Evolutionary conservation across 2,797 vertebrate species (phyloP).

Genomic region (Sphenopsis melanotis): DNA sequence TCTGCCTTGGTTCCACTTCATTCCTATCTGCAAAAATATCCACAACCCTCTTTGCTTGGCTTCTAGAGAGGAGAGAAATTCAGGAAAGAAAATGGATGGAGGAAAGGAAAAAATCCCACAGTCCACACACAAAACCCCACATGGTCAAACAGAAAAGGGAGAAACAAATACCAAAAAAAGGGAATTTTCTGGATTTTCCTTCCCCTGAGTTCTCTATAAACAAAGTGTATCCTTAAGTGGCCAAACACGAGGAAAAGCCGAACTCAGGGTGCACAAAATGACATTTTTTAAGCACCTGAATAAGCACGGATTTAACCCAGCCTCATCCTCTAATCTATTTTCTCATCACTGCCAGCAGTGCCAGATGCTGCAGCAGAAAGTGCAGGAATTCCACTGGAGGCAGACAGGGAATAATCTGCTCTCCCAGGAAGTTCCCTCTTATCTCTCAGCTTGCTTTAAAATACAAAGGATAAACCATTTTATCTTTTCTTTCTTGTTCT

Average conservation of each 20-base stretch:
- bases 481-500: neutral
- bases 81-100: neutral
- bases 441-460: neutral
- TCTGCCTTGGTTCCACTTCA: neutral
- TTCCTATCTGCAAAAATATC: neutral
- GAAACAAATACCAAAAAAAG: neutral
- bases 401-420: neutral
- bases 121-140: neutral
- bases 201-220: neutral
- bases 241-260: neutral
- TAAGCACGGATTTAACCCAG: neutral
- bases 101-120: neutral
- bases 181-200: neutral
- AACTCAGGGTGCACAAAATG: neutral
- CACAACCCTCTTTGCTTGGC: neutral
- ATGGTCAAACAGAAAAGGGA: neutral
- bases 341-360: neutral
- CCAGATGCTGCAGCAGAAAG: slow-evolving; percentile 26
- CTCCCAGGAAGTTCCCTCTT: neutral
- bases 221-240: neutral
- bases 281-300: neutral
- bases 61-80: neutral
- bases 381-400: slow-evolving; percentile 4
- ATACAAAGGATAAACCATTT: neutral
- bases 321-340: slow-evolving; percentile 4